Evolutionary conservation across 2,797 vertebrate species (phyloP), one percentile per base, ranked within the genome.

Genomic region (Thunnus albacares): DNA sequence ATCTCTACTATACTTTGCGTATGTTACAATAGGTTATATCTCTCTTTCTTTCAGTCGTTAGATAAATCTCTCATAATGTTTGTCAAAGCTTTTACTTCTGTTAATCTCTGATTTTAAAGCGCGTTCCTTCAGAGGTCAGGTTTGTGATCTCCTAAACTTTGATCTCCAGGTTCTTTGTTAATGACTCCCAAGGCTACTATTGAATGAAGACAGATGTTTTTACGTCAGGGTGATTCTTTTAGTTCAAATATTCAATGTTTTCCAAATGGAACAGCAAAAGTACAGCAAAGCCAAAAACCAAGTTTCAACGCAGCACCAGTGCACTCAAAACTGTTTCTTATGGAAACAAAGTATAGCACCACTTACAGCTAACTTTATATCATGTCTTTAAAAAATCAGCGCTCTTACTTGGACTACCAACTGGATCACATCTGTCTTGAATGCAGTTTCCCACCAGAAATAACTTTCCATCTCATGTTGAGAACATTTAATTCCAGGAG

Each of bases 111-210:
- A 60, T 49, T 59, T 73, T 17, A 5, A 47, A 18, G 17, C 24
- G 24, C 6, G 20, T 63, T 33, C 35, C 52, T 35, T 66, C n/a
- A 24, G 56, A n/a, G 35, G 51, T 51, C 33, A 10, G 20, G 56
- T 75, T 51, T 64, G n/a, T 60, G 52, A 74, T 70, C 38, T 61
- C 59, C 41, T 3, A 47, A 9, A 6, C 63, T 76, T 77, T 70
- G 59, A 84, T 60, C 10, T 59, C 8, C 73, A 24, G 53, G 41
- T 17, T 55, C 22, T 83, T 66, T 83, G 57, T 47, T 52, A 52
- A 70, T 35, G 33, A 52, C 59, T 60, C 17, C 58, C 38, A 70
- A 24, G 18, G 28, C 2, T 49, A 47, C 35, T 10, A 63, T 17
- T 71, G 14, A 51, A 66, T 71, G 14, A 51, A 66, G 49, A 62